Conservation (phyloP, 35 echinoderm and acorn worm genomes). For the Ptychodera flava region DNA sequence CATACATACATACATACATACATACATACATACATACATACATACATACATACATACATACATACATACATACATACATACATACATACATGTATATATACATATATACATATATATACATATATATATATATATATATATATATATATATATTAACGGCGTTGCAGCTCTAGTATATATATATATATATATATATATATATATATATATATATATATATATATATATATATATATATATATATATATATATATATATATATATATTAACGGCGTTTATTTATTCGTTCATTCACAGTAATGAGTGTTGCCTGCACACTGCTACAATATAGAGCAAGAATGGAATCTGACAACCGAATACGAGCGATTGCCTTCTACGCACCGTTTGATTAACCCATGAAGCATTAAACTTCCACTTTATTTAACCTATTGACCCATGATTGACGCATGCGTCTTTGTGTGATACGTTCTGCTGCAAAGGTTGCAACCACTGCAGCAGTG, state of each 20-base stretch:
- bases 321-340: no score
- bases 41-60: conserved; percentile 2
- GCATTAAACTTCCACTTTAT: no score
- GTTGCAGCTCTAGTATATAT: no score
- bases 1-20: not conserved
- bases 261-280: not conserved
- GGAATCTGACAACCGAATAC: no score
- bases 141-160: conserved; percentile 3
- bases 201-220: conserved; percentile 3
- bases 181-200: conserved; percentile 3
- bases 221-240: conserved; percentile 3
- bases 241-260: conserved; percentile 3
- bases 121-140: not conserved
- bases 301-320: no score
- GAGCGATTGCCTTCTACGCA: no score
- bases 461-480: no score
- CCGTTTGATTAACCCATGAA: no score
- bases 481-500: no score
- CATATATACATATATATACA: not conserved
- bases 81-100: not conserved
- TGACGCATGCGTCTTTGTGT: no score
- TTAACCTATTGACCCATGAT: no score
- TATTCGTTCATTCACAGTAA: no score
- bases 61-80: conserved; percentile 2
- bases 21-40: conserved; percentile 2